These are phyloP conservation scores for Tipula confusa DNA, from an alignment of 2,888 invertebrate genomes.

Conservation along the genomic window DNA sequence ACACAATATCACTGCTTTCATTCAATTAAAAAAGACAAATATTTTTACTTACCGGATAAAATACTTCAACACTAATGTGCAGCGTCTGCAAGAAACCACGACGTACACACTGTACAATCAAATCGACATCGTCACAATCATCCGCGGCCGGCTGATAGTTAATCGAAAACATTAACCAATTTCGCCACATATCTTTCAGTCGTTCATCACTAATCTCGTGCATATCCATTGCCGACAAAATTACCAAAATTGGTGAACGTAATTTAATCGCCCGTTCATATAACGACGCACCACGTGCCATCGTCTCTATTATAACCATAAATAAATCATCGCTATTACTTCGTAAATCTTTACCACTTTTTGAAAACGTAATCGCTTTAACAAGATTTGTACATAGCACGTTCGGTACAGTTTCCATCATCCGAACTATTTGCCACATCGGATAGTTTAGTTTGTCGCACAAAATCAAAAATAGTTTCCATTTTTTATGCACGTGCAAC, in stretches of 20 bases:
- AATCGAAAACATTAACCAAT: constrained; percentile 42
- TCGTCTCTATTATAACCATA: neutral
- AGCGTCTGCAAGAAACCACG: constrained; percentile 58
- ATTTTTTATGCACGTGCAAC: constrained; percentile 9
- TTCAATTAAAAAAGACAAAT: no score
- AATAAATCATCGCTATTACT: neutral
- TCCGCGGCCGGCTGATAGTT: constrained; percentile 38
- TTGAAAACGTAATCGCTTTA: neutral
- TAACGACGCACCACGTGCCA: neutral
- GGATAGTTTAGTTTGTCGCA: constrained; percentile 33
- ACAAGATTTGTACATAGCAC: neutral
- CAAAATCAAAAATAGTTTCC: constrained; percentile 33
- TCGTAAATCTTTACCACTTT: neutral
- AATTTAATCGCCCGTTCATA: neutral
- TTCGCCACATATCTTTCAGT: constrained; percentile 42
- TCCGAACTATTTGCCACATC: constrained; percentile 30
- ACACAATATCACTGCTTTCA: no score
- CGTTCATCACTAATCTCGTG: constrained; percentile 41
- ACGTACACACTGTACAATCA: constrained; percentile 47
- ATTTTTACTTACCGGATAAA: constrained; percentile 63
- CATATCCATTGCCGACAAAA: constrained; percentile 43
- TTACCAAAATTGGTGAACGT: constrained; percentile 43
- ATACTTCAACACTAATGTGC: constrained; percentile 63
- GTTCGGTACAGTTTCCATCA: neutral
- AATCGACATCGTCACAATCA: constrained; percentile 34